Conservation (phyloP, 1,140 invertebrate species). For the Formica selysi region DNA sequence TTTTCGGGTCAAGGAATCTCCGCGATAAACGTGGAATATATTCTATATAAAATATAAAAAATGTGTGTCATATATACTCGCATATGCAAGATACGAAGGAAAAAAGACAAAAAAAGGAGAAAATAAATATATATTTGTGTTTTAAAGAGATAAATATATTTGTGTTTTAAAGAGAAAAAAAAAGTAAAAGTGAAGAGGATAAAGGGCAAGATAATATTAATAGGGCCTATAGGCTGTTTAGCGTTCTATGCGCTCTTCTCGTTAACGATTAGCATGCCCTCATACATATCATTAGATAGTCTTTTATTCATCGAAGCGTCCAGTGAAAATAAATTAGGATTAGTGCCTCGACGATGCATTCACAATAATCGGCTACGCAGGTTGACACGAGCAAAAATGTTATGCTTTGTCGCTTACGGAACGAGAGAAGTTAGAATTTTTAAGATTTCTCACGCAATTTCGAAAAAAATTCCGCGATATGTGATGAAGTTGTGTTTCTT, state of each 20-base stretch:
- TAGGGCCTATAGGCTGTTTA: slow-evolving; percentile 38
- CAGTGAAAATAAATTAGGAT: slow-evolving; percentile 71
- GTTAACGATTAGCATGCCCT: slow-evolving; percentile 62
- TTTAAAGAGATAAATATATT: neutral
- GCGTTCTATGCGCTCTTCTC: slow-evolving; percentile 47
- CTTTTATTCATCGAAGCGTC: slow-evolving; percentile 58
- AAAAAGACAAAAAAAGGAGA: neutral
- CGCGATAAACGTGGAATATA: slow-evolving; percentile 5
- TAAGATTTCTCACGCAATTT: neutral
- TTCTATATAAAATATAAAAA: slow-evolving; percentile 5
- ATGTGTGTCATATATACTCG: neutral
- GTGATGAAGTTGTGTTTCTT: neutral
- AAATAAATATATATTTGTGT: neutral
- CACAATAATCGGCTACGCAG: slow-evolving; percentile 8
- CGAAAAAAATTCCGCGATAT: neutral
- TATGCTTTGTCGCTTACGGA: neutral
- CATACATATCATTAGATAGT: slow-evolving; percentile 75
- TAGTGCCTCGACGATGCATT: slow-evolving; percentile 71
- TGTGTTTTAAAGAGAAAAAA: neutral
- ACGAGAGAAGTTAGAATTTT: neutral
- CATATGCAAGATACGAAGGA: neutral
- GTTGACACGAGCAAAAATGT: neutral
- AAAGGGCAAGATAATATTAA: slow-evolving; percentile 26
- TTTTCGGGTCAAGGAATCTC: too few relatives aligned
- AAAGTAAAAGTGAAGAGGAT: too few relatives aligned